These are phyloP conservation scores for Atractosteus spatula DNA, from an alignment of 2,113 vertebrate species.

Conservation along the genomic window DNA sequence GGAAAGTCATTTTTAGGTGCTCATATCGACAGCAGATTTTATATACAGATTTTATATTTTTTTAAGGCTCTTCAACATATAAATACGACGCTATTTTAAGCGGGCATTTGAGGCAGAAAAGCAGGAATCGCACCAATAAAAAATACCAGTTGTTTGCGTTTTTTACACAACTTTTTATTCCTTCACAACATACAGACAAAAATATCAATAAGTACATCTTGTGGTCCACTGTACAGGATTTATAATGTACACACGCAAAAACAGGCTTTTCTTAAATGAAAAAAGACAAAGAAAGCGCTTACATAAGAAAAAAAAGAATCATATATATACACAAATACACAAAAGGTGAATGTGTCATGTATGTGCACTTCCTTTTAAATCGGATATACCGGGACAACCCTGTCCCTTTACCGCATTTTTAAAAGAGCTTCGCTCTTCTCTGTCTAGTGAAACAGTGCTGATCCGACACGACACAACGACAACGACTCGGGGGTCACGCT, in stretches of 20 bases:
- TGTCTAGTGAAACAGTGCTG: background rate
- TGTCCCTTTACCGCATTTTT: background rate
- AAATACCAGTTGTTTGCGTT: background rate
- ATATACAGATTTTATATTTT: too few species aligned
- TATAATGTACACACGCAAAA: background rate
- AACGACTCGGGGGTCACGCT: background rate
- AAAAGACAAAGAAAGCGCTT: slow-evolving; percentile 3
- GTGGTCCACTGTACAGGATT: slow-evolving; percentile 26
- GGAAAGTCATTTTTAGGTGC: too few species aligned
- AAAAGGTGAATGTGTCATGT: background rate
- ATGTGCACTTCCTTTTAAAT: background rate
- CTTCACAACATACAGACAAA: slow-evolving; percentile 14
- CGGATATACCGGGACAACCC: too few species aligned
- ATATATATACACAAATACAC: slow-evolving; percentile 12
- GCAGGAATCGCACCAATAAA: background rate
- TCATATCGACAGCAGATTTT: too few species aligned
- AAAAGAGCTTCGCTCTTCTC: background rate
- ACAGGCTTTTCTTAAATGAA: background rate
- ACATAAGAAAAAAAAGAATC: background rate
- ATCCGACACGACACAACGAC: slow-evolving; percentile 2
- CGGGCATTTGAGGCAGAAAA: background rate
- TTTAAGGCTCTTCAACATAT: too few species aligned
- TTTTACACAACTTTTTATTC: slow-evolving; percentile 10
- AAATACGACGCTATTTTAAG: background rate
- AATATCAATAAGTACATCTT: slow-evolving; percentile 15